phyloP scores from a whole-genome alignment of 2,113 vertebrate species.

The Leiothrix lutea region DNA sequence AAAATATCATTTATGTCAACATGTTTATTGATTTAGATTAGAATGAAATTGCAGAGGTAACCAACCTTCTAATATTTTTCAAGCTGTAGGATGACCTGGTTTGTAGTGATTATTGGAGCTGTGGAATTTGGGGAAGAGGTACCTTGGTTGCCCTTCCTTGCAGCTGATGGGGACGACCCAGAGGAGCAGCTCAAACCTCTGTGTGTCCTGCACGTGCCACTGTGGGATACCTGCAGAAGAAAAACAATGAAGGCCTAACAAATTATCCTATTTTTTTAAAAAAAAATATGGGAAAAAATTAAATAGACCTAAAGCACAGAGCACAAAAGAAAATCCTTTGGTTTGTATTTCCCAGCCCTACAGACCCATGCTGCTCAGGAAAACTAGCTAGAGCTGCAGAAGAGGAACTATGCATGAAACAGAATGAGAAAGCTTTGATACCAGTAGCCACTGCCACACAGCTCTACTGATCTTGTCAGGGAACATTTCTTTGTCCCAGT shows the following conservation, averaged over 20 bases:
- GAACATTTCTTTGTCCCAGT: background rate
- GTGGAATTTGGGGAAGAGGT: background rate
- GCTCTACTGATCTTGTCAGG: background rate
- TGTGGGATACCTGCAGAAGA: background rate
- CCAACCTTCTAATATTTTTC: background rate
- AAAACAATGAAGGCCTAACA: background rate
- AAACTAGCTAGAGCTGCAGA: background rate
- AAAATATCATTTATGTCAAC: fast-evolving
- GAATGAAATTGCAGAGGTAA: background rate
- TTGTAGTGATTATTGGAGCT: background rate
- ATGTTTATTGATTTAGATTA: background rate
- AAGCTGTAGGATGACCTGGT: background rate
- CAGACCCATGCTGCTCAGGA: background rate
- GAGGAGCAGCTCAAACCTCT: background rate
- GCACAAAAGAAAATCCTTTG: background rate
- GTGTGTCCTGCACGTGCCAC: background rate
- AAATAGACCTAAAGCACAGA: background rate
- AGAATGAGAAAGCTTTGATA: background rate
- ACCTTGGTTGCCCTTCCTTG: background rate
- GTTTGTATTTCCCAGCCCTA: background rate
- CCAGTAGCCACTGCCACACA: background rate
- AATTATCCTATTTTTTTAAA: background rate
- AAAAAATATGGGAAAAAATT: background rate
- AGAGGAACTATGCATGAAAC: background rate
- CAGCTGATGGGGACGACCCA: background rate